phyloP scores from a whole-genome alignment of 2,888 invertebrate genomes.

The Anoncus sp. region DNA sequence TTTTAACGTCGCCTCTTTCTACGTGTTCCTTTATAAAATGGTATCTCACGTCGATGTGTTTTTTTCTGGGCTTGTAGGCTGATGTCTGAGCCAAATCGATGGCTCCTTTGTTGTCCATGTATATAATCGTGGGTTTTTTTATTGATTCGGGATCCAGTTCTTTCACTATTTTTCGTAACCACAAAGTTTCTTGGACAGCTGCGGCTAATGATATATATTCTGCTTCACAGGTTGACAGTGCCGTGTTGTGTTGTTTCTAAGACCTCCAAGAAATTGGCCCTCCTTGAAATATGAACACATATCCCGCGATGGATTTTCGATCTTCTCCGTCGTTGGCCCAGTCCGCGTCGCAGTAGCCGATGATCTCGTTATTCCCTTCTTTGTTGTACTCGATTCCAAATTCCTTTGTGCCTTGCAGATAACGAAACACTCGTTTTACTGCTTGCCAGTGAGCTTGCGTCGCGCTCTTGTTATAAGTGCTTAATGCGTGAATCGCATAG shows the following conservation, averaged over 20 bases:
- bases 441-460: conserved; percentile 56
- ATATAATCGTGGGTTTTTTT: background rate
- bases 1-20: conserved; percentile 26
- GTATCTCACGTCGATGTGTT: conserved; percentile 68
- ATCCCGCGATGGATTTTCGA: conserved; percentile 70
- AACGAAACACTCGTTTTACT: conserved; percentile 48
- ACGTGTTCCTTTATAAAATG: conserved; percentile 64
- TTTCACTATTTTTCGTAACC: background rate
- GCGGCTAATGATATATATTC: background rate
- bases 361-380: background rate
- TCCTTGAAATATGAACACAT: conserved; percentile 66
- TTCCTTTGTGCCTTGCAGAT: conserved; percentile 52
- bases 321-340: conserved; percentile 70
- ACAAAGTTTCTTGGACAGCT: background rate
- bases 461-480: background rate
- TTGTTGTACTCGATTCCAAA: conserved; percentile 21
- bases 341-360: conserved; percentile 74
- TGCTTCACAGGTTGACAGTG: background rate
- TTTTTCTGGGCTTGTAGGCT: conserved; percentile 58
- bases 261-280: conserved; percentile 70
- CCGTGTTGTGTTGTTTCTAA: background rate
- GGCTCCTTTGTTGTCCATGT: background rate
- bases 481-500: background rate
- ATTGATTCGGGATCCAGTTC: background rate
- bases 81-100: background rate